These are phyloP conservation scores for Orius insidiosus DNA, from an alignment of 1,140 invertebrate species.

Conservation along the genomic window DNA sequence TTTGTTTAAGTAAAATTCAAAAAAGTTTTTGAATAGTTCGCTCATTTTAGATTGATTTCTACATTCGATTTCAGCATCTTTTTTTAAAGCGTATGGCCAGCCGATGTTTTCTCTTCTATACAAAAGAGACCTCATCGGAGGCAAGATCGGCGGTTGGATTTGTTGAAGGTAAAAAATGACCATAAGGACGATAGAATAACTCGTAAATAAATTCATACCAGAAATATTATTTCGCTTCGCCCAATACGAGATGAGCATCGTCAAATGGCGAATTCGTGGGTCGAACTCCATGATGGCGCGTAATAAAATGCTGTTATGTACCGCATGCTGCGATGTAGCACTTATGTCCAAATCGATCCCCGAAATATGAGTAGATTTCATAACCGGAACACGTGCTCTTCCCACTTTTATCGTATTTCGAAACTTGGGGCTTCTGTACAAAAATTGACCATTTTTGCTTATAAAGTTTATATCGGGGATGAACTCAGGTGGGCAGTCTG, in stretches of 20 bases:
- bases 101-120: neutral
- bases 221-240: neutral
- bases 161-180: constrained; percentile 7
- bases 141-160: constrained; percentile 1
- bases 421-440: neutral
- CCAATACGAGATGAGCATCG: constrained; percentile 5
- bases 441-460: neutral
- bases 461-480: constrained; percentile 1
- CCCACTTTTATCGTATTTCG: neutral
- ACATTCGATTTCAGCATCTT: neutral
- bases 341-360: constrained; percentile 6
- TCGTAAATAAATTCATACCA: neutral
- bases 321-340: constrained; percentile 5
- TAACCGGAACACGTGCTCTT: constrained; percentile 5
- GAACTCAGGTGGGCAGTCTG: neutral
- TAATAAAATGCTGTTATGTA: neutral
- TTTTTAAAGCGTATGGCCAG: neutral
- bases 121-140: neutral
- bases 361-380: constrained; percentile 2
- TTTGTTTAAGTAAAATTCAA: neutral
- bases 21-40: constrained; percentile 6
- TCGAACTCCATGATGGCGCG: neutral
- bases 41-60: neutral
- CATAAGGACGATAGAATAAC: constrained; percentile 5
- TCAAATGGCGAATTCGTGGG: neutral